Evolutionary conservation across 1,140 invertebrate species (phyloP), one percentile per base, ranked within the genome.

Genomic region (Thaumatotibia leucotreta): DNA sequence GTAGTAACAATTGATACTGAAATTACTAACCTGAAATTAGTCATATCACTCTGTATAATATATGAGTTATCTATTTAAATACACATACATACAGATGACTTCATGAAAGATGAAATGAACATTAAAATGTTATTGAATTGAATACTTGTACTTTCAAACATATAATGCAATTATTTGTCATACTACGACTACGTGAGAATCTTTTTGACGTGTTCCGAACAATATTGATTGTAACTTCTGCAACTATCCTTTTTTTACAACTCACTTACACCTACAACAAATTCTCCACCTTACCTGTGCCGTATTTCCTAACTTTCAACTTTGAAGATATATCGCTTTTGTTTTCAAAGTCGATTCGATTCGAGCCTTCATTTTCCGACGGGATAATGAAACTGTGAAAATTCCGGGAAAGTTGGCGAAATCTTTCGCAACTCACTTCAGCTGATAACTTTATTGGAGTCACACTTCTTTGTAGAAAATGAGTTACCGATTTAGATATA

Each of bases 361-460:
- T 27, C 52, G 52, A 29, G 52, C 52, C 52, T 27, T 58, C 52
- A 58, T 58, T 58, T 58, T 58, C 52, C 52, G 39, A 27, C 23
- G 24, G 52, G 52, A 58, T 58, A 58, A 58, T 58, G 52, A 58
- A 58, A 58, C 52, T 58, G 39, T 45, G 52, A 58, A 58, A 58
- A 58, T 58, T 58, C 33, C 20, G 11, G 32, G 23, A 11, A 39
- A 63, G 24, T 63, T 63, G 29, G 61, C 17, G 14, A 63, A 39
- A 63, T 63, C 52, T 63, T 63, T 63, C 32, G 61, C 61, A 39
- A 63, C 61, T 35, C 61, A 63, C 33, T 63, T 63, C 61, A 35
- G 61, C 27, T 35, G 52, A 31, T 58, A 58, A 31, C 52, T 58
- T 58, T 58, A 27, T 58, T 14, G 27, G 24, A 58, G 52, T 58